Base-by-base conservation (phyloP, 2,888 invertebrate genomes). In the Nomada ferruginata region DNA sequence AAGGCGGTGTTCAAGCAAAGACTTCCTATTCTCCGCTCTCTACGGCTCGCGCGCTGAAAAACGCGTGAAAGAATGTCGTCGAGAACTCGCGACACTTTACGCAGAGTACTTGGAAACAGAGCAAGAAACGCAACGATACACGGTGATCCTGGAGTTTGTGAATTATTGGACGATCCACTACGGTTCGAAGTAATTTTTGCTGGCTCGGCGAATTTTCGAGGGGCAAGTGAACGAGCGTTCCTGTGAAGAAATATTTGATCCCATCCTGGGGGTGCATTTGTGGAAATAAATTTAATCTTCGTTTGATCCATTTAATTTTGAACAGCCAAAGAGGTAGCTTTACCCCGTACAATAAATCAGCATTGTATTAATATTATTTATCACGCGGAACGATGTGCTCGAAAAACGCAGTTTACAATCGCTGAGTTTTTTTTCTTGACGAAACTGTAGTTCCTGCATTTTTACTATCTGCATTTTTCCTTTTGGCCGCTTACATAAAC, bases 21-120 rank as follows among this genome's bases (percentile, higher is more conserved):
- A 76, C 78, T 71, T 77, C 70, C 69, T 70, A 79, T 61, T 70
- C 70, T 20, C 53, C 26, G 65, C 71, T 79, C 77, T 79, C 79
- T 71, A 71, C 64, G 71, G 9, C 7, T 47, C 53, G 42, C 36
- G 52, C 26, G 29, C 53, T 47, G 53, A 79, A 81, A 81, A 79
- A 60, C 73, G 47, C 52, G 73, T 68, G 68, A 57, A 65, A 68
- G 74, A 77, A 79, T 64, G 69, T n/a, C 52, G 42, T 10, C 13
- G 44, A 26, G 65, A 65, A 47, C 59, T 47, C 50, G 23, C 29
- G 64, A 53, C 70, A 23, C 59, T 29, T 26, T 18, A 42, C 36
- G 11, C 29, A 59, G 15, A 18, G 23, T 50, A 11, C 36, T 15
- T 13, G n/a, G 47, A n/a, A 5, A 42, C n/a, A 15, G 44, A 7